Evolutionary conservation across 2,888 invertebrate species (phyloP).

Genomic region (Cephus runcator): DNA sequence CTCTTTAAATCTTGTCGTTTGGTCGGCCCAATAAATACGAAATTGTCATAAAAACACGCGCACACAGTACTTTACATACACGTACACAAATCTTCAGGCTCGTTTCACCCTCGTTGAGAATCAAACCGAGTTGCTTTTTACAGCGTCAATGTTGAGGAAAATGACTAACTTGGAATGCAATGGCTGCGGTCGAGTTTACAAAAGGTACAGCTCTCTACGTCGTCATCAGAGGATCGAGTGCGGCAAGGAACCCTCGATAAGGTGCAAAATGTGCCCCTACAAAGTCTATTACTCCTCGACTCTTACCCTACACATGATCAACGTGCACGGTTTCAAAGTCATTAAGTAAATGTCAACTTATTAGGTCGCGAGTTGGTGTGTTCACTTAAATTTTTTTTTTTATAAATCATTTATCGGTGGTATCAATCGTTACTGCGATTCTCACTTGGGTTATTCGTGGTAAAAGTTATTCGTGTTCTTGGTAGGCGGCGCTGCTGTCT

Average conservation of each 20-base stretch:
- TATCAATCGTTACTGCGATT: no score
- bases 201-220: conserved; percentile 28
- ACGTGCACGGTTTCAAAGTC: conserved; percentile 31
- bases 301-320: conserved; percentile 32
- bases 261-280: conserved; percentile 31
- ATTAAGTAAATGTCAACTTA: conserved; percentile 12
- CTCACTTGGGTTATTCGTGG: no score
- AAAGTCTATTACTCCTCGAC: conserved; percentile 35
- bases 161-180: conserved; percentile 31
- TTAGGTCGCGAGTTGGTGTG: no score
- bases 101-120: conserved; percentile 4
- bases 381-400: no score
- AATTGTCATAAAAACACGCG: no score
- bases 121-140: conserved; percentile 26
- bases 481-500: no score
- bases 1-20: no score
- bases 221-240: conserved; percentile 32
- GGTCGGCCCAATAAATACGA: no score
- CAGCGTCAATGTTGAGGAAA: conserved; percentile 30
- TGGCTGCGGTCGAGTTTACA: conserved; percentile 29
- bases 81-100: no score
- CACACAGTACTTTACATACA: no score
- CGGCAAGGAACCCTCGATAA: conserved; percentile 28
- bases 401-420: no score
- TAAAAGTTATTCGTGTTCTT: no score